Evolutionary conservation across 1,140 invertebrate genomes (phyloP), one percentile per base, ranked within the genome.

Genomic region (Drosophila repleta): DNA sequence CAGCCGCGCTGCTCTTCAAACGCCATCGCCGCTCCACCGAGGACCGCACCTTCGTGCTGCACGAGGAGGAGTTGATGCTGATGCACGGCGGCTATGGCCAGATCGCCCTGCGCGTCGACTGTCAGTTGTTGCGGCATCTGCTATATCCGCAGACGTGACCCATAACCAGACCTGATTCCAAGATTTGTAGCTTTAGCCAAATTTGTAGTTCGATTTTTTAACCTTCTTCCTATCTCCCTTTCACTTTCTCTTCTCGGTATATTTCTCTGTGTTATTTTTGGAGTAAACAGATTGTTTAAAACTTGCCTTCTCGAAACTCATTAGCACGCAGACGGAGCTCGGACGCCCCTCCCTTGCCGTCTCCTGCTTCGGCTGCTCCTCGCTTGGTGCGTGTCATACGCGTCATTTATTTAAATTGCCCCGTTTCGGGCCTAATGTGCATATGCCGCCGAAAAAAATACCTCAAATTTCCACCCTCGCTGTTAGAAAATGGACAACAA

Each of bases 351-450:
- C 0, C 8, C 20, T 8, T 32, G 7, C 0, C 45, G 6, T 18
- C 17, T 62, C 20, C 56, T 32, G 20, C 15, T 17, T 3, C 7
- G 48, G 18, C 21, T 57, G 49, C 37, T 18, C 7, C 49, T 67
- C 45, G 62, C 61, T 74, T 71, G 61, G 78, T 85, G 81, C 81
- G 81, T 85, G 77, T 87, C 77, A 70, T 81, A 79, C 67, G 72
- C 80, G 80, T 85, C 82, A 81, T 89, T 89, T 89, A 90, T 89
- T 89, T 90, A 89, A 89, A 89, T 89, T 90, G 84, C 87, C 85
- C 67, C 79, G 78, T 85, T 85, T 79, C 48, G 87, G 64, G 56
- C 65, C 72, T 88, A 88, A 82, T 88, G 82, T 85, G 82, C 83
- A 78, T 87, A 82, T 87, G 82, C 83, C 77, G 51, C 32, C 41